Evolutionary conservation across 2,888 invertebrate species (phyloP).

Genomic region (Silvanus unidentatus): DNA sequence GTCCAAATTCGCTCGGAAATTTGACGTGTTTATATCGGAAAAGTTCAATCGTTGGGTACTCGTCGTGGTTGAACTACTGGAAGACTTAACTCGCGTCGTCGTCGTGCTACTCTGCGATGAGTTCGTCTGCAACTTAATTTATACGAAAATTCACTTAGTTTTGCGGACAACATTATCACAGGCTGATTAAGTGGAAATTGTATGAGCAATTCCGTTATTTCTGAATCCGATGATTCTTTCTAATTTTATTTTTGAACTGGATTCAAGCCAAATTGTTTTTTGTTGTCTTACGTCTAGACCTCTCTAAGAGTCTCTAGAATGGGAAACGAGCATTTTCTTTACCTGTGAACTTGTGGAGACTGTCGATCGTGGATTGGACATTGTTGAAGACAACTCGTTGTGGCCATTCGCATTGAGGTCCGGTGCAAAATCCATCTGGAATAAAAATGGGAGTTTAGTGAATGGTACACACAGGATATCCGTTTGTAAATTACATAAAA

Average conservation of each 20-base stretch:
- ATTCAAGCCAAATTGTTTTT: background rate
- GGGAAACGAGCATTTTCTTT: too few relatives aligned
- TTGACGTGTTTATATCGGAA: slow-evolving; percentile 75
- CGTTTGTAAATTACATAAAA: too few relatives aligned
- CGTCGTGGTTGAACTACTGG: slow-evolving; percentile 49
- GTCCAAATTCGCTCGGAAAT: slow-evolving; percentile 72
- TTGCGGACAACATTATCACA: too few relatives aligned
- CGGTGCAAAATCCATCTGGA: slow-evolving; percentile 40
- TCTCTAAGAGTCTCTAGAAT: too few relatives aligned
- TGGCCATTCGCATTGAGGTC: slow-evolving; percentile 39
- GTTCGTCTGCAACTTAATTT: slow-evolving; percentile 48
- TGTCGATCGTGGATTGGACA: slow-evolving; percentile 32
- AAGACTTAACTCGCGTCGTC: slow-evolving; percentile 51
- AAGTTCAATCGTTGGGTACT: slow-evolving; percentile 32
- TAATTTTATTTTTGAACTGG: background rate
- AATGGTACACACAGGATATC: too few relatives aligned
- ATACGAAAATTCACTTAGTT: slow-evolving; percentile 17
- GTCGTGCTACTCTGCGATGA: slow-evolving; percentile 56
- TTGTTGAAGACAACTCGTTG: slow-evolving; percentile 33
- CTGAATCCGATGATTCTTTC: slow-evolving; percentile 25
- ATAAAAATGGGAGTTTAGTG: too few relatives aligned
- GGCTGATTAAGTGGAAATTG: slow-evolving; percentile 12
- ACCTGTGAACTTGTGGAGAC: slow-evolving; percentile 42
- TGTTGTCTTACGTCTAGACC: too few relatives aligned
- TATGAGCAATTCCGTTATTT: slow-evolving; percentile 32